phyloP scores from a whole-genome alignment of 2,797 vertebrate species.

The Columba guinea region DNA sequence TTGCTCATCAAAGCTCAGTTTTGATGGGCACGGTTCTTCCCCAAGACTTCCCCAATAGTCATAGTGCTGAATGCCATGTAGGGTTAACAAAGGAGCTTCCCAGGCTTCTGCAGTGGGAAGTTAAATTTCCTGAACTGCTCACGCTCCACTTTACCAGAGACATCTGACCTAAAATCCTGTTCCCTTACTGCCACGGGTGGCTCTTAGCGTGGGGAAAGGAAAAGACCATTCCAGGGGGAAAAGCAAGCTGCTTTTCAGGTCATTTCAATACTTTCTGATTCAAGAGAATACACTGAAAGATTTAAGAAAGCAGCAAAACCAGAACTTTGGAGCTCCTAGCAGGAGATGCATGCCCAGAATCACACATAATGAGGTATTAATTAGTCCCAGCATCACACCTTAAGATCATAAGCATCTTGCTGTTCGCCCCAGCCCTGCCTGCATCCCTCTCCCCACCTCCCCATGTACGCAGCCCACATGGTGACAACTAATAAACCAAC shows the following conservation, averaged over 20 bases:
- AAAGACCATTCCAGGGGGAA: neutral
- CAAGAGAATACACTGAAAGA: neutral
- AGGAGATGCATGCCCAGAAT: neutral
- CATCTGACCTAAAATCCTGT: neutral
- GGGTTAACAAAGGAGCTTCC: neutral
- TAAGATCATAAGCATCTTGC: slow-evolving; percentile 27
- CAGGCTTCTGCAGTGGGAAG: neutral
- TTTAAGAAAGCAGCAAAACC: neutral
- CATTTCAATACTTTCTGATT: neutral
- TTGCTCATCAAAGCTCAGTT: neutral
- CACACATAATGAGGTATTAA: neutral
- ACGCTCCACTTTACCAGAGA: neutral
- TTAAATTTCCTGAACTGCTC: neutral
- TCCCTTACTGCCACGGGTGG: neutral
- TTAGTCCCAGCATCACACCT: slow-evolving; percentile 1
- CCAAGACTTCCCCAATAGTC: neutral
- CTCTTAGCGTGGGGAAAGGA: neutral
- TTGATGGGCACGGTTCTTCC: neutral
- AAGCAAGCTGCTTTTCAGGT: neutral
- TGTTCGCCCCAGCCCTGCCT: neutral
- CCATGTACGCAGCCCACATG: rapidly evolving
- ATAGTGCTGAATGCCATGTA: neutral
- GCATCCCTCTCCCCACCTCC: neutral
- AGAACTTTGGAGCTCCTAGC: too few relatives aligned
- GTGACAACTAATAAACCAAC: neutral